Conservation (phyloP, 2,113 vertebrate genomes). For the Psittacus erithacus region DNA sequence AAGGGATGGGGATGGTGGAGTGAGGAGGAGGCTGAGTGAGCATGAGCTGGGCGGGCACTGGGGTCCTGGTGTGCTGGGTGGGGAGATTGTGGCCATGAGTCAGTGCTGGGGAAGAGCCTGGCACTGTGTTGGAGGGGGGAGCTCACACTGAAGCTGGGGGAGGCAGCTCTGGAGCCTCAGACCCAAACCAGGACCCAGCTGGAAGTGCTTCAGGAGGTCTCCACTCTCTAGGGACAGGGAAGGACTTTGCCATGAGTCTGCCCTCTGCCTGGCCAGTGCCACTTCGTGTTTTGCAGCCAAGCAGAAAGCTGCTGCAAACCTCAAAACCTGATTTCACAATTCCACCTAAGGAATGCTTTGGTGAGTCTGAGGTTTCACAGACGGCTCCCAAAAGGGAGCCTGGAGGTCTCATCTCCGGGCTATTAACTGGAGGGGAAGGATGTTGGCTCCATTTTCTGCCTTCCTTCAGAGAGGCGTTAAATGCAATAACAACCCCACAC, state of each 20-base stretch:
- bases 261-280: background rate
- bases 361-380: background rate
- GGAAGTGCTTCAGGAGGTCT: background rate
- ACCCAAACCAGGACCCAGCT: background rate
- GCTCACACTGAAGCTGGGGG: background rate
- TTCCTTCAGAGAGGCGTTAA: background rate
- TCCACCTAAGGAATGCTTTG: background rate
- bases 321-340: background rate
- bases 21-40: background rate
- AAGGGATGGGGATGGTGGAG: background rate
- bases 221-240: background rate
- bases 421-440: background rate
- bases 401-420: background rate
- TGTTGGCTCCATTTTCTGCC: background rate
- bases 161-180: background rate
- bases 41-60: accelerated
- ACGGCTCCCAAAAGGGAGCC: background rate
- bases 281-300: background rate
- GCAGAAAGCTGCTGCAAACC: background rate
- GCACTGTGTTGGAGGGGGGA: background rate
- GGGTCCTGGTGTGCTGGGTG: background rate
- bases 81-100: background rate
- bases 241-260: accelerated
- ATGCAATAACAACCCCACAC: background rate
- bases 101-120: background rate